Evolutionary conservation across 2,888 invertebrate species (phyloP).

Genomic region (Xestia ashworthii): DNA sequence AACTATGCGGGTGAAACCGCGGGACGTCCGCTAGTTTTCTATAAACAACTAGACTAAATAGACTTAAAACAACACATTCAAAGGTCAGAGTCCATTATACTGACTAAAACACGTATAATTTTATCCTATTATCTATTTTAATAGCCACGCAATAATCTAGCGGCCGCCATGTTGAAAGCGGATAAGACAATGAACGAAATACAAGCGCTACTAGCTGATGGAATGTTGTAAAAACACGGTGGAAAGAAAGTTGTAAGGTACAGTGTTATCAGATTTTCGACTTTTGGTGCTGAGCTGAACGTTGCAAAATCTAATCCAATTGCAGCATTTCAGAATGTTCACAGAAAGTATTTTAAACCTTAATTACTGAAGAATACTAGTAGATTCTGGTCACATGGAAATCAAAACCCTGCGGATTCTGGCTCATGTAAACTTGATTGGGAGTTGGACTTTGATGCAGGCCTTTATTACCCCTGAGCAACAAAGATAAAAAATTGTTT

Average conservation of each 20-base stretch:
- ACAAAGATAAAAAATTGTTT: not conserved
- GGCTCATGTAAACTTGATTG: not conserved
- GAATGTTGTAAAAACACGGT: not conserved
- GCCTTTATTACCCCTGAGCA: not conserved
- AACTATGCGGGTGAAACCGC: too few relatives aligned
- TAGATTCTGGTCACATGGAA: not conserved
- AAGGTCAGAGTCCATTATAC: constrained; percentile 25
- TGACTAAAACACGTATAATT: constrained; percentile 25
- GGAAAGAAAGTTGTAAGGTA: not conserved
- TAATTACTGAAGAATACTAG: not conserved
- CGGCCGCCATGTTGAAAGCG: constrained; percentile 45
- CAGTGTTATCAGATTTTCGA: not conserved
- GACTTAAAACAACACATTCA: constrained; percentile 7
- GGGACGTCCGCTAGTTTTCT: too few relatives aligned
- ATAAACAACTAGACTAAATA: not conserved
- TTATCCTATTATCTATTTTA: constrained; percentile 5
- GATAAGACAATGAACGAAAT: constrained; percentile 21
- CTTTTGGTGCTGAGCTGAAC: not conserved
- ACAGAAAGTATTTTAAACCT: not conserved
- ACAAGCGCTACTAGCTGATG: not conserved
- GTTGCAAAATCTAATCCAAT: not conserved
- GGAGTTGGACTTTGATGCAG: constrained; percentile 13
- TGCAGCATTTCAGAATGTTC: not conserved
- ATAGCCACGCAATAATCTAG: constrained; percentile 37
- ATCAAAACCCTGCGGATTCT: not conserved